These are phyloP conservation scores for Gallirallus australis DNA, from an alignment of 2,797 vertebrate species.

Conservation along the genomic window DNA sequence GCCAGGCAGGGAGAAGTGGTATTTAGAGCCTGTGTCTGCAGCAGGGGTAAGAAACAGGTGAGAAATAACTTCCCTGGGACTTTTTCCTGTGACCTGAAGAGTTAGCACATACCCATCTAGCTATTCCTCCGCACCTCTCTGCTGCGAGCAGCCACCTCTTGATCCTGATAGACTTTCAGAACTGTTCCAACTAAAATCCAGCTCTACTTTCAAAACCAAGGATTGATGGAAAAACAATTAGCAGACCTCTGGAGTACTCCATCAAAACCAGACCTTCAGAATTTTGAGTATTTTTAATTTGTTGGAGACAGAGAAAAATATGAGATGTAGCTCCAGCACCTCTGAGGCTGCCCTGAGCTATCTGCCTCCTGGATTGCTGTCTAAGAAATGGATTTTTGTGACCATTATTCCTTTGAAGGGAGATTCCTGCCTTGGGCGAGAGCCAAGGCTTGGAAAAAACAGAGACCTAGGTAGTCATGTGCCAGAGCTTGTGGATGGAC, in stretches of 20 bases:
- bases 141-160: neutral
- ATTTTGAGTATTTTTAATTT: neutral
- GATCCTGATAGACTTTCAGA: neutral
- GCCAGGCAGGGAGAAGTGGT: neutral
- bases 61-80: neutral
- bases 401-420: neutral
- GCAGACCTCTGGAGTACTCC: neutral
- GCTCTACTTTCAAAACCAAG: neutral
- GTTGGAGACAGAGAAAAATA: neutral
- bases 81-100: neutral
- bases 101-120: neutral
- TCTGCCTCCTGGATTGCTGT: neutral
- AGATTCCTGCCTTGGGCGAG: neutral
- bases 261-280: neutral
- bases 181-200: neutral
- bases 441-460: neutral
- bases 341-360: neutral
- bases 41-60: neutral
- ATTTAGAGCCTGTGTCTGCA: neutral
- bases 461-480: neutral
- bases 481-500: neutral
- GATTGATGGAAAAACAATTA: slow-evolving; percentile 9
- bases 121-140: neutral
- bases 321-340: neutral
- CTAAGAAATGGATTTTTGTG: neutral